These are phyloP conservation scores for Cisticola juncidis DNA, from an alignment of 2,113 vertebrate species.

Conservation along the genomic window DNA sequence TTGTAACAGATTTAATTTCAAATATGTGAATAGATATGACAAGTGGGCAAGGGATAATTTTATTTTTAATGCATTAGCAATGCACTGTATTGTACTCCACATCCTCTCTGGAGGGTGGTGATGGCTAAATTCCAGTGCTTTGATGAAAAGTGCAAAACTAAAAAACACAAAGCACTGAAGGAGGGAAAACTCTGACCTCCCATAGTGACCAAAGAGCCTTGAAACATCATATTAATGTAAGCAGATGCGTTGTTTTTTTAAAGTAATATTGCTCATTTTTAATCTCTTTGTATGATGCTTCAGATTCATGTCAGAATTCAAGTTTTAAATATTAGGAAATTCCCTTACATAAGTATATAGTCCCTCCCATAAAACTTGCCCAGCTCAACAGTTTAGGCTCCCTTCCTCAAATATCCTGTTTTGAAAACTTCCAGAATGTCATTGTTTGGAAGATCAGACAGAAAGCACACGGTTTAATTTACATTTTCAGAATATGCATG, in stretches of 20 bases:
- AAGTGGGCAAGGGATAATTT: background rate
- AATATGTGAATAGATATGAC: background rate
- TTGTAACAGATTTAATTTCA: background rate
- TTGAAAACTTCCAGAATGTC: background rate
- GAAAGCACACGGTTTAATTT: background rate
- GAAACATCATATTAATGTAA: background rate
- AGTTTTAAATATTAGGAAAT: background rate
- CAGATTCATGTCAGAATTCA: background rate
- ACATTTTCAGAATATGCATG: background rate
- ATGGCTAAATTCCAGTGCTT: background rate
- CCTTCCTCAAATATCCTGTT: background rate
- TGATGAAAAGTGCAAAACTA: background rate
- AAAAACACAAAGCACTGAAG: background rate
- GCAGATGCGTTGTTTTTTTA: background rate
- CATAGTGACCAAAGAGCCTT: background rate
- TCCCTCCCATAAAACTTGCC: background rate
- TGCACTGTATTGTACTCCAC: background rate
- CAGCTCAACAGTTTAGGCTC: background rate
- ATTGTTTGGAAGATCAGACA: background rate
- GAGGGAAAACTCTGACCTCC: background rate
- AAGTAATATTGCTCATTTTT: background rate
- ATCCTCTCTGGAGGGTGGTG: background rate
- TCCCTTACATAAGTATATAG: background rate
- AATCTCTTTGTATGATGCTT: background rate
- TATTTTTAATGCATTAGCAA: background rate